Evolutionary conservation across 2,797 vertebrate genomes (phyloP), one percentile per base, ranked within the genome.

Genomic region (Monodelphis domestica): DNA sequence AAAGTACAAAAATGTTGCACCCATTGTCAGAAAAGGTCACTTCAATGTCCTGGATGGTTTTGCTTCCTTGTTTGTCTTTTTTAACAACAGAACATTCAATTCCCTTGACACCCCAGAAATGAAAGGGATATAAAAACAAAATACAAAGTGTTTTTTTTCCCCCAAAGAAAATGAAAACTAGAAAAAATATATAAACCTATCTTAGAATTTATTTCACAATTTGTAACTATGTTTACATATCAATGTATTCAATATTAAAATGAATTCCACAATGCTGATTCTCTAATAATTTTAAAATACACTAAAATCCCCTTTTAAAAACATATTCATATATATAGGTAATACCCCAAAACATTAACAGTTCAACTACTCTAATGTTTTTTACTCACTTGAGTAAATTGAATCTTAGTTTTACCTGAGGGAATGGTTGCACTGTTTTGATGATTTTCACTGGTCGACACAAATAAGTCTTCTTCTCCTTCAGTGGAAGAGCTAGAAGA

Each of bases 401-500:
- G 0, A 84, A 50, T 54, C 91, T 95, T 0, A 52, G 24, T 51
- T 93, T 98, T 99, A 99, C 99, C 99, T 99, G 99, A 98, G 98
- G 99, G 98, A 97, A 99, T 98, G 96, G 99, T 89, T 93, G 99
- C 97, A 97, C 98, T 99, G 98, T 98, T 99, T 97, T 99, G 99
- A 97, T 99, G 99, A 98, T 98, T 99, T 98, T 99, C 99, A 96
- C 98, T 98, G 97, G 99, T 98, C 12, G 99, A 99, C 91, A 99
- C 99, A 92, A 99, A 99, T 92, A 99, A 98, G 97, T 99, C 99
- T 95, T 99, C 99, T 92, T 99, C 99, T 88, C 98, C 99, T 97
- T 99, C 99, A 0, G 99, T 99, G 59, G 99, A 99, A 15, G 99
- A 99, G 88, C 99, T 99, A 56, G 99, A 99, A 92, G 99, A 99